Evolutionary conservation across 2,797 vertebrate genomes (phyloP), one percentile per base, ranked within the genome.

Genomic region (Prionace glauca): DNA sequence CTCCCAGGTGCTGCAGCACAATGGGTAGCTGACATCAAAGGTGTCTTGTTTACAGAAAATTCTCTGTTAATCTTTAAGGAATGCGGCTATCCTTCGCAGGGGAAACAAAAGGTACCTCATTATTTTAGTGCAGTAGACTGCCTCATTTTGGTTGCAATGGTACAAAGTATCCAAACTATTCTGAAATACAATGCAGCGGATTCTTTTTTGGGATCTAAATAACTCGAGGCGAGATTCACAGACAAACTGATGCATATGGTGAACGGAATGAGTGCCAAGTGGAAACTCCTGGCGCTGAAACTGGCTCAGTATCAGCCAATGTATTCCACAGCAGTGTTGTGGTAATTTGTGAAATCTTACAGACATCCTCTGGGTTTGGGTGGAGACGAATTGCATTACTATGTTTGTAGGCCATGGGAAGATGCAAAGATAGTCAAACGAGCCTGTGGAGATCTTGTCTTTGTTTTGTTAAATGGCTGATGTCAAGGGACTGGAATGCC

Each of bases 401-500:
- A 32, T 22, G 29, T 7, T n/a, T 56, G 24, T 8, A 26, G 26
- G 41, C 93, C 41, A 50, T 74, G 41, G 71, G 93, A 56, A 45
- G 18, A 74, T 29, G 26, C 41, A 74, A 62, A 50, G 41, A 72
- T 18, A 91, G 32, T 32, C 45, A 56, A 56, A 65, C 10, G 32
- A 91, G 88, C 20, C 60, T 16, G 14, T 18, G 24, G 65, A 95
- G 45, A 74, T n/a, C 5, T 56, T 60, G 71, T 77, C 72, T 95
- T 65, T 26, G 7, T 91, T 18, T 56, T 20, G 93, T 77, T 56
- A 18, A 77, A 20, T 18, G 71, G 45, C 71, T 95, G 93, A 77
- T 77, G 71, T 95, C 45, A 77, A 26, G 71, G 20, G 71, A 50
- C 18, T n/a, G 93, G 93, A 95, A 95, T 95, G 93, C 71, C 50